These are phyloP conservation scores for Ligdia adustata DNA, from an alignment of 2,888 invertebrate genomes.

Conservation along the genomic window DNA sequence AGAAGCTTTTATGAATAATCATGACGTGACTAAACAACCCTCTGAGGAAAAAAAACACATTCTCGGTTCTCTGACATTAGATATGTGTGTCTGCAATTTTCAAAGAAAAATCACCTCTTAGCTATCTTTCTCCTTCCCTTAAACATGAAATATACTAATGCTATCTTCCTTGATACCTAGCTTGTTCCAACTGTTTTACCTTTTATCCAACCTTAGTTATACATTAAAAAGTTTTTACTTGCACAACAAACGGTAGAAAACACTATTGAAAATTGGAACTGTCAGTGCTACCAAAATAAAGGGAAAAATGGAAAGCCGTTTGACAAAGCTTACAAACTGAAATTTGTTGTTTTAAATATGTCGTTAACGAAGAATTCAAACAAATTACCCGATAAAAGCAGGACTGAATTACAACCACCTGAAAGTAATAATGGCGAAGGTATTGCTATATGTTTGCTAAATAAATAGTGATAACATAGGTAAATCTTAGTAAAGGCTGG, in stretches of 20 bases:
- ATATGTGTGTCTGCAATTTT: too few species aligned
- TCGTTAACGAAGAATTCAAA: conserved; percentile 75
- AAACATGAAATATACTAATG: too few species aligned
- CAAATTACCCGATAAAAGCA: conserved; percentile 70
- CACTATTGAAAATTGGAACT: conserved; percentile 66
- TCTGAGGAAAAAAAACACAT: too few species aligned
- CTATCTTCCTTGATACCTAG: too few species aligned
- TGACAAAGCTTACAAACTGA: conserved; percentile 76
- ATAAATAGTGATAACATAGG: too few species aligned
- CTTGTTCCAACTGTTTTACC: not conserved
- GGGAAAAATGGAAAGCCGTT: conserved; percentile 74
- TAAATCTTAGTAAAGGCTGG: too few species aligned
- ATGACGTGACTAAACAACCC: too few species aligned
- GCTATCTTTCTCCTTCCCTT: too few species aligned
- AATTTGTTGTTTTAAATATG: conserved; percentile 81
- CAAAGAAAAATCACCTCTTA: too few species aligned
- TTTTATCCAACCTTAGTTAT: not conserved
- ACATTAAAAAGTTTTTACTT: not conserved
- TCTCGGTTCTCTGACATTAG: too few species aligned
- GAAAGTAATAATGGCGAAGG: conserved; percentile 62
- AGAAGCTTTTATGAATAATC: too few species aligned
- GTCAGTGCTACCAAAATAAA: conserved; percentile 56
- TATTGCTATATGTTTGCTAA: conserved; percentile 41
- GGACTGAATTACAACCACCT: conserved; percentile 53
- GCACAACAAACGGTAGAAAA: conserved; percentile 22